phyloP scores from a whole-genome alignment of 2,113 vertebrate species.

The Cynocephalus volans region DNA sequence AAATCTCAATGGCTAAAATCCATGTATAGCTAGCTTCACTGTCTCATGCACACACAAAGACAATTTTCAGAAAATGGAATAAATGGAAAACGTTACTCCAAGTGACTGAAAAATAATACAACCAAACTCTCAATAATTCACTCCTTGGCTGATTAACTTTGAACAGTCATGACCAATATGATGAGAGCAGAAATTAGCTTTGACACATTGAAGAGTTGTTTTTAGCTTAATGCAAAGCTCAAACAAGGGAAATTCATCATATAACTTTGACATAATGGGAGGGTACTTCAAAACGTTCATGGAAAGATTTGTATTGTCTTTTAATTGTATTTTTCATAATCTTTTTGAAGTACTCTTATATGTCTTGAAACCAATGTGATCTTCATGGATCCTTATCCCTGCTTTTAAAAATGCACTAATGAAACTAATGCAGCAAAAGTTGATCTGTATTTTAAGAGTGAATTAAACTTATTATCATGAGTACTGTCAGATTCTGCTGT shows the following conservation, averaged over 20 bases:
- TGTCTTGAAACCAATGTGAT: no score
- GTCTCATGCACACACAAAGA: background rate
- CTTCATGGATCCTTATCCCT: background rate
- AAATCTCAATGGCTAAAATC: background rate
- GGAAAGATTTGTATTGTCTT: no score
- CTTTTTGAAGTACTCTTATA: no score
- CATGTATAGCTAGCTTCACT: background rate
- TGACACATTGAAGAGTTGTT: no score
- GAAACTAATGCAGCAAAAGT: background rate
- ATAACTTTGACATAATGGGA: no score
- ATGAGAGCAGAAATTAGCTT: no score
- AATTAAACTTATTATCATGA: background rate
- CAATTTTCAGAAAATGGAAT: background rate
- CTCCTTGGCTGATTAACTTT: background rate
- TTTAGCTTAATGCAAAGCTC: no score
- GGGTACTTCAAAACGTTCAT: no score
- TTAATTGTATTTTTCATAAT: no score
- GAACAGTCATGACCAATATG: background rate
- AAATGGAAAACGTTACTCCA: background rate
- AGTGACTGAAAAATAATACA: background rate
- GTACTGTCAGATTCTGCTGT: background rate
- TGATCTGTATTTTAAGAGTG: background rate
- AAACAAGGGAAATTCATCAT: background rate
- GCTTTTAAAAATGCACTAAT: background rate
- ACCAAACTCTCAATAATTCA: background rate